Conservation (phyloP, 1,140 invertebrate genomes). For the Temnothorax nylanderi region DNA sequence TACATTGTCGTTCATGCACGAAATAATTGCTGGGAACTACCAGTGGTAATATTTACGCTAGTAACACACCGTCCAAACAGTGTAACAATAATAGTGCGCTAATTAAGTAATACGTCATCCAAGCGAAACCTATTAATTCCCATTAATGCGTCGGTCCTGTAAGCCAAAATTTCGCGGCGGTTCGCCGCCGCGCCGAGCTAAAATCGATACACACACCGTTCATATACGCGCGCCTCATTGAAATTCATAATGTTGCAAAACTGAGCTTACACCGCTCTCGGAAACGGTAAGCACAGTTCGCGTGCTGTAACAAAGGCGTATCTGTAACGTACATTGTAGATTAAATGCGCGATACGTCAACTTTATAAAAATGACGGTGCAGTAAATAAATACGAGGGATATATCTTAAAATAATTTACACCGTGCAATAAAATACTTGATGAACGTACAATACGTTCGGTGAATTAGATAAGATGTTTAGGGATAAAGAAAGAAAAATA, state of each 20-base stretch:
- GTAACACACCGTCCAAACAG: neutral
- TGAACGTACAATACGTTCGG: neutral
- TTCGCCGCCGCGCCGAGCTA: neutral
- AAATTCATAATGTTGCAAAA: constrained; percentile 57
- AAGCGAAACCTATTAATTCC: constrained; percentile 25
- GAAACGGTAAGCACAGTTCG: constrained; percentile 20
- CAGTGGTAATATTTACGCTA: neutral
- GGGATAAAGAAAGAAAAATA: neutral
- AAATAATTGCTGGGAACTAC: neutral
- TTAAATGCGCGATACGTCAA: constrained; percentile 24
- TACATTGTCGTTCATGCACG: neutral
- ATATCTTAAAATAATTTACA: neutral
- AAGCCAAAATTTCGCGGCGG: constrained; percentile 35
- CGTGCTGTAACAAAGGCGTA: constrained; percentile 38
- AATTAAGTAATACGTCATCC: constrained; percentile 26
- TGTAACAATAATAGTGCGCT: constrained; percentile 11
- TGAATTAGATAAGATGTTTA: neutral
- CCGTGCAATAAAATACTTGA: neutral
- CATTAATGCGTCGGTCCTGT: constrained; percentile 2
- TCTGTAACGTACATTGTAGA: constrained; percentile 30
- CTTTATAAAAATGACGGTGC: neutral
- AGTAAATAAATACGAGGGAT: neutral
- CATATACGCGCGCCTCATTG: constrained; percentile 20
- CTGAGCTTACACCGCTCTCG: constrained; percentile 43
- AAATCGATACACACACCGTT: constrained; percentile 33